Evolutionary conservation across 2,797 vertebrate genomes (phyloP).

Genomic region (Lepus townsendii): DNA sequence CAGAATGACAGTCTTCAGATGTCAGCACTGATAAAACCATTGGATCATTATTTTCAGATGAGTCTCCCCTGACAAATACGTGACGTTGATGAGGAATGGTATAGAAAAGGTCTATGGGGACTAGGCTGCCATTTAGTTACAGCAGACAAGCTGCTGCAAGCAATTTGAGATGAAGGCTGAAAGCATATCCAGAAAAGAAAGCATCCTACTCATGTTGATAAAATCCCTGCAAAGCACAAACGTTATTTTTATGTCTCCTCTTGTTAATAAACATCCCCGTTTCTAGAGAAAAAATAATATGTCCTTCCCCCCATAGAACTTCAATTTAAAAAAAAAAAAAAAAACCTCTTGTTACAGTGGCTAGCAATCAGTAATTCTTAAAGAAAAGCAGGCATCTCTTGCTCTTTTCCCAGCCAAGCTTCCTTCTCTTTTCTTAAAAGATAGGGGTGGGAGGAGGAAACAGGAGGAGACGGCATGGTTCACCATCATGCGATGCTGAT

Average conservation of each 20-base stretch:
- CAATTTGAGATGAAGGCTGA: not conserved
- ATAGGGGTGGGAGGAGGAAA: not conserved
- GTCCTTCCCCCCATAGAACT: not conserved
- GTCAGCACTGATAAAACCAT: accelerated
- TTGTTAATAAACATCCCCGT: not conserved
- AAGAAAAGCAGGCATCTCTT: slow-evolving; percentile 82
- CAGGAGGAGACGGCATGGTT: slow-evolving; percentile 85
- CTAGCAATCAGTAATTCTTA: slow-evolving; percentile 87
- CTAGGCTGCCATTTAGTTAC: not conserved
- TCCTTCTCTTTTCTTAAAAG: slow-evolving; percentile 84
- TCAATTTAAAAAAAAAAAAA: not conserved
- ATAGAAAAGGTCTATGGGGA: no score
- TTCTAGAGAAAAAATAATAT: not conserved
- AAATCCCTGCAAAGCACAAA: not conserved
- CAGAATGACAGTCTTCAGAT: not conserved
- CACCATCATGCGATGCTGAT: slow-evolving; percentile 89
- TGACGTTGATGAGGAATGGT: not conserved
- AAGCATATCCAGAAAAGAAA: not conserved
- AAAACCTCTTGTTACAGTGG: slow-evolving; percentile 68
- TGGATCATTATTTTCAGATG: not conserved
- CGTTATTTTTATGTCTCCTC: not conserved
- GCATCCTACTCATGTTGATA: not conserved
- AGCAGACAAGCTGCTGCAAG: not conserved
- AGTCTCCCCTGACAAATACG: not conserved
- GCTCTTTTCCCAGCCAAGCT: slow-evolving; percentile 90